Conservation (phyloP, 2,113 vertebrate species). For the Macaca mulatta region DNA sequence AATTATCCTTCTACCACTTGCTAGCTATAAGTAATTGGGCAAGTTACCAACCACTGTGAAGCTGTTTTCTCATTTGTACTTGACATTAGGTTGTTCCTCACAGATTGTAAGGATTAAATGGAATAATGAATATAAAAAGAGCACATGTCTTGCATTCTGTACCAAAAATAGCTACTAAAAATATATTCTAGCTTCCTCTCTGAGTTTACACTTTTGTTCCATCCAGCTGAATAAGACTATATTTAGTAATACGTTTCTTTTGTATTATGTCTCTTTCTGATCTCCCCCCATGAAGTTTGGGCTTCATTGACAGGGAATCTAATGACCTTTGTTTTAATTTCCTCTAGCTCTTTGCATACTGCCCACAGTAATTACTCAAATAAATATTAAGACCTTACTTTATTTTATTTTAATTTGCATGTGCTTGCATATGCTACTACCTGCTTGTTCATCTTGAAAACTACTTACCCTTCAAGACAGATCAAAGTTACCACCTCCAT, state of each 20-base stretch:
- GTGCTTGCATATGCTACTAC: neutral
- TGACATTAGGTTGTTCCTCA: neutral
- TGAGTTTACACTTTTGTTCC: neutral
- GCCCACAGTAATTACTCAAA: neutral
- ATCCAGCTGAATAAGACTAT: neutral
- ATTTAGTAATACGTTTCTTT: neutral
- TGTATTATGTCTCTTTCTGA: neutral
- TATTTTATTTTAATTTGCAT: neutral
- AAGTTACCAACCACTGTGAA: neutral
- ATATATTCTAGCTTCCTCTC: slow-evolving; percentile 2
- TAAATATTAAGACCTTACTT: neutral
- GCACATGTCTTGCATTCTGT: neutral
- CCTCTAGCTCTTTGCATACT: neutral
- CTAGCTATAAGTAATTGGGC: neutral
- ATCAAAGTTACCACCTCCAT: neutral
- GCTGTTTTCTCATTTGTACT: neutral
- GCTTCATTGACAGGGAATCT: neutral
- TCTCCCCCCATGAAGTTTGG: neutral
- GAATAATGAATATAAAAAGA: slow-evolving; percentile 27
- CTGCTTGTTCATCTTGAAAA: neutral
- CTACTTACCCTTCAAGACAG: neutral
- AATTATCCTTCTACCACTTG: neutral
- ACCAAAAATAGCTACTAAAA: slow-evolving; percentile 43
- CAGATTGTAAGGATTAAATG: neutral
- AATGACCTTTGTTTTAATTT: neutral